These are phyloP conservation scores for Nasonia vitripennis DNA, from an alignment of 1,140 invertebrate genomes.

Conservation along the genomic window DNA sequence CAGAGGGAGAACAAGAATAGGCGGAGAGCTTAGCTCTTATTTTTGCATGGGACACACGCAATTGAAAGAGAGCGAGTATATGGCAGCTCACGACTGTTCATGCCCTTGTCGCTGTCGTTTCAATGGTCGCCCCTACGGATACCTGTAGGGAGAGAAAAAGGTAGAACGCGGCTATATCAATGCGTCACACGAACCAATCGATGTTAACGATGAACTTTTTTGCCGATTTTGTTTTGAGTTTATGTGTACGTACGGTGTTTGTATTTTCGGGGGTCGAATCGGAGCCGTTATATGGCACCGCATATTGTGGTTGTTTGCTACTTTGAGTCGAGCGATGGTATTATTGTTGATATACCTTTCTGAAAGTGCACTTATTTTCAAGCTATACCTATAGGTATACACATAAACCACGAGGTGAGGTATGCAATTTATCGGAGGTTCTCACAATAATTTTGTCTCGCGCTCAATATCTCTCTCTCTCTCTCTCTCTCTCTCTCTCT, in stretches of 20 bases:
- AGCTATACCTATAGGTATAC: neutral
- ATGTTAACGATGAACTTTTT: slow-evolving; percentile 54
- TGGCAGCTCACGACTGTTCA: neutral
- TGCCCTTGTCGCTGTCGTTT: slow-evolving; percentile 39
- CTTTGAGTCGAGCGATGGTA: neutral
- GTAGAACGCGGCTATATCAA: slow-evolving; percentile 53
- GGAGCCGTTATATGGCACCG: neutral
- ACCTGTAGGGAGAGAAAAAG: neutral
- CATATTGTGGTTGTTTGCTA: slow-evolving; percentile 29
- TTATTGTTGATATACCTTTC: too few species aligned
- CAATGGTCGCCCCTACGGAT: slow-evolving; percentile 11
- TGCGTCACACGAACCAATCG: slow-evolving; percentile 53
- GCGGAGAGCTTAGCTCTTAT: slow-evolving; percentile 25
- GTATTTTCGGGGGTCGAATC: slow-evolving; percentile 23
- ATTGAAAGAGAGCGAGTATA: neutral
- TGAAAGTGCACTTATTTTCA: neutral
- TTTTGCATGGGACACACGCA: slow-evolving; percentile 28
- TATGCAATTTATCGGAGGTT: slow-evolving; percentile 5
- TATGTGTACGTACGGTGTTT: slow-evolving; percentile 9
- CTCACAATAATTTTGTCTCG: neutral
- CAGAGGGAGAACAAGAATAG: slow-evolving; percentile 28
- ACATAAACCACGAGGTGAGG: neutral
- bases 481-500: neutral
- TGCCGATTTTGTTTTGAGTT: slow-evolving; percentile 57
- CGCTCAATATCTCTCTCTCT: neutral